Conservation (phyloP, 1,140 invertebrate genomes). For the Melipona quadrifasciata region DNA sequence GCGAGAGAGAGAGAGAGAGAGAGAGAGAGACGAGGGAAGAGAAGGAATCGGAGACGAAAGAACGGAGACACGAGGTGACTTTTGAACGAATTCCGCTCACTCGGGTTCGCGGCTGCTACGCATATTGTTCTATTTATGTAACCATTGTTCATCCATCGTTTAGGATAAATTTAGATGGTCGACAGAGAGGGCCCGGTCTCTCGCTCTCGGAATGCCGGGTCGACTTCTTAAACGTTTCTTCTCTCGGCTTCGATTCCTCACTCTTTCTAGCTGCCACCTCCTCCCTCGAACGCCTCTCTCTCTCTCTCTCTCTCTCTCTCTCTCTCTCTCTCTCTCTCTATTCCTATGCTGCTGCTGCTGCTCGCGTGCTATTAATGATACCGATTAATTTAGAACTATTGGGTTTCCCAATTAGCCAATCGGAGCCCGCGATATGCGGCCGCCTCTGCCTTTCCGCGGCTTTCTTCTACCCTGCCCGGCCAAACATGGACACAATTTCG, state of each 20-base stretch:
- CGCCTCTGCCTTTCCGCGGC: constrained; percentile 50
- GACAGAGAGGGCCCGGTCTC: constrained; percentile 58
- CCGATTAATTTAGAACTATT: constrained; percentile 83
- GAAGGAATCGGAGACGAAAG: constrained; percentile 51
- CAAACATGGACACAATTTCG: constrained; percentile 62
- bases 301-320: neutral
- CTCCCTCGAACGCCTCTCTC: constrained; percentile 8
- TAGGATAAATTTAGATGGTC: constrained; percentile 79
- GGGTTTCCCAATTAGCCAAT: constrained; percentile 80
- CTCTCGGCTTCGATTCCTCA: constrained; percentile 66
- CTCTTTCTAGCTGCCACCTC: constrained; percentile 60
- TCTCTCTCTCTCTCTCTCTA: neutral
- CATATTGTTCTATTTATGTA: constrained; percentile 82
- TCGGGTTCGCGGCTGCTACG: constrained; percentile 64
- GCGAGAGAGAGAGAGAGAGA: constrained; percentile 32
- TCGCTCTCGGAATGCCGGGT: constrained; percentile 65
- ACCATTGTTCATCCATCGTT: constrained; percentile 82
- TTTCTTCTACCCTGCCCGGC: constrained; percentile 43
- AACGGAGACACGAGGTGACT: constrained; percentile 61
- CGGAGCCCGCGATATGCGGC: constrained; percentile 62
- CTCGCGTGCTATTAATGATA: constrained; percentile 80
- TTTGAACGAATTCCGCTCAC: constrained; percentile 72
- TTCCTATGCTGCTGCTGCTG: neutral
- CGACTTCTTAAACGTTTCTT: constrained; percentile 70
- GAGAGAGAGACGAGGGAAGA: constrained; percentile 47